Conservation (phyloP, 2,113 vertebrate species). For the Megaceryle maxima region DNA sequence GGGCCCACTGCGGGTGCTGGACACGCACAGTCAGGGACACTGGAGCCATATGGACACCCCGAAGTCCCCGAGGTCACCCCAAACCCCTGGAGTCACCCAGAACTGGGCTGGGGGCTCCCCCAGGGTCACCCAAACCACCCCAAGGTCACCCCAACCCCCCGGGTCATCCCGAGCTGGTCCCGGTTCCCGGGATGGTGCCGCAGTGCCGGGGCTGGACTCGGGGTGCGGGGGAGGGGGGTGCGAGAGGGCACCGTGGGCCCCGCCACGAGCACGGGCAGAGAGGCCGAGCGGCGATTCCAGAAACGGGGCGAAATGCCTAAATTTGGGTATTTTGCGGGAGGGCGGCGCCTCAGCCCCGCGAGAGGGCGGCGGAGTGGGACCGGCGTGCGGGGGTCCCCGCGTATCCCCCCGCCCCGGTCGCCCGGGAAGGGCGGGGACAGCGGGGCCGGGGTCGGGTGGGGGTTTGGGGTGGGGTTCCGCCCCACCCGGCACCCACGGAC, state of each 20-base stretch:
- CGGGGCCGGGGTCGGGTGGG: neutral
- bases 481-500: neutral
- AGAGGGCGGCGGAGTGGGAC: too few species aligned
- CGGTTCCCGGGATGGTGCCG: too few species aligned
- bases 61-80: neutral
- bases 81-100: neutral
- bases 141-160: too few species aligned
- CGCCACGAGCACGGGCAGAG: too few species aligned
- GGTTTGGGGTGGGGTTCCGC: neutral
- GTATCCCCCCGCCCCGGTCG: too few species aligned
- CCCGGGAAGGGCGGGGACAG: neutral
- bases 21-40: neutral
- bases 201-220: too few species aligned
- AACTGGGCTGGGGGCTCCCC: neutral
- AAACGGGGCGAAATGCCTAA: neutral
- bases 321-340: conserved; percentile 24
- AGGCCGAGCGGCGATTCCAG: neutral
- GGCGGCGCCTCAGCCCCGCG: neutral
- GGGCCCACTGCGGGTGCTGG: neutral
- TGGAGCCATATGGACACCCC: neutral
- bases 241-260: too few species aligned
- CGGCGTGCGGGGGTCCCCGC: too few species aligned
- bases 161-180: too few species aligned
- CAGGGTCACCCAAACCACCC: neutral
- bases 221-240: too few species aligned